These are phyloP conservation scores for Heliconius nattereri DNA, from an alignment of 1,140 invertebrate species.

Conservation along the genomic window DNA sequence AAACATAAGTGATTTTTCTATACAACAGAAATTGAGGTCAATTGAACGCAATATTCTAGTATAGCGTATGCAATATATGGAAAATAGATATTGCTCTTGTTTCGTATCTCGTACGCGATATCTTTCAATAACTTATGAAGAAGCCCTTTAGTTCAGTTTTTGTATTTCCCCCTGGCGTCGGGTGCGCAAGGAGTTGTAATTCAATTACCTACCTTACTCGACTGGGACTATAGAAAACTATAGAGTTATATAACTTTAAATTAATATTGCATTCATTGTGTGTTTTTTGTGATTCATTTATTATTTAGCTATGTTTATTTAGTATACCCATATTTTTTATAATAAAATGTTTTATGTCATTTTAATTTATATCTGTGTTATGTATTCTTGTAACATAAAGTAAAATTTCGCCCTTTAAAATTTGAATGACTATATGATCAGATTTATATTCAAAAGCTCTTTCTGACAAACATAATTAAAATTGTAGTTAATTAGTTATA, in stretches of 20 bases:
- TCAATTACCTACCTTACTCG: conserved; percentile 57
- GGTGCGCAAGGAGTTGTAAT: conserved; percentile 58
- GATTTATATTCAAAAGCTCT: too few relatives aligned
- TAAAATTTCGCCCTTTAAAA: too few relatives aligned
- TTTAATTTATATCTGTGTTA: too few relatives aligned
- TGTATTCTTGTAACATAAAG: too few relatives aligned
- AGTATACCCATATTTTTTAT: too few relatives aligned
- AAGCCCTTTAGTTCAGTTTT: conserved; percentile 57
- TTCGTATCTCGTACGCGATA: conserved; percentile 21
- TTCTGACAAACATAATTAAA: too few relatives aligned
- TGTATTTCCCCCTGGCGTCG: conserved; percentile 44
- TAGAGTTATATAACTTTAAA: conserved; percentile 2
- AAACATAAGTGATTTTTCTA: neutral
- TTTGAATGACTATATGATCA: too few relatives aligned
- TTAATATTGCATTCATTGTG: neutral
- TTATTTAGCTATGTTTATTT: too few relatives aligned
- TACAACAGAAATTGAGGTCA: conserved; percentile 1
- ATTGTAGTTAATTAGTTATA: too few relatives aligned
- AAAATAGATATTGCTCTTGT: conserved; percentile 16
- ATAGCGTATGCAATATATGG: neutral
- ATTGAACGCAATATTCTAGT: neutral
- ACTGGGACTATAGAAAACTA: conserved; percentile 35
- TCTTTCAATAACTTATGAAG: conserved; percentile 56
- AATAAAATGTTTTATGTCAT: too few relatives aligned
- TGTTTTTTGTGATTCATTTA: too few relatives aligned